Evolutionary conservation across 30 jellyfish, hydroid and myxozoan genomes (phyloP).

Genomic region (Haliclystus octoradiatus): DNA sequence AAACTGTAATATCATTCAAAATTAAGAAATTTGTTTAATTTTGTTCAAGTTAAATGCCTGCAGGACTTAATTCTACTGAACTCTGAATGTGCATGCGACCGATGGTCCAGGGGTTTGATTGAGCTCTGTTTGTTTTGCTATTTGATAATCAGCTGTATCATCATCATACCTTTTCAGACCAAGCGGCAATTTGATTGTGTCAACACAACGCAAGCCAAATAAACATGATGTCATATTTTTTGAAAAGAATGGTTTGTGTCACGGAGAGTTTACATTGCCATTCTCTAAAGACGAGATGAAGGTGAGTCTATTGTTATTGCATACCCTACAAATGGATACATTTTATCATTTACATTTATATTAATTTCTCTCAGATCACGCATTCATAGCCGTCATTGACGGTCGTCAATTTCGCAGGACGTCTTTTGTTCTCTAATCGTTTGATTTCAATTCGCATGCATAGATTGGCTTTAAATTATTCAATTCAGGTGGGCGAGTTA

Average conservation of each 20-base stretch:
- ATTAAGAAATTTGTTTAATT: no score
- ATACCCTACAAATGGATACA: background rate
- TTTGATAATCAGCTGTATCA: no score
- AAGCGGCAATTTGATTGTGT: constrained; percentile 58
- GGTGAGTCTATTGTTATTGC: constrained; percentile 27
- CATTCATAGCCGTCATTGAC: background rate
- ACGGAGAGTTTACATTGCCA: constrained; percentile 86
- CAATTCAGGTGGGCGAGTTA: no score
- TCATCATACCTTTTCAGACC: constrained; percentile 28
- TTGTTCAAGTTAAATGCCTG: no score
- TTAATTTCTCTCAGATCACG: background rate
- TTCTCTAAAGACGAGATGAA: constrained; percentile 36
- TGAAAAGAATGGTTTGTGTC: constrained; percentile 77
- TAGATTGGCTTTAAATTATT: no score
- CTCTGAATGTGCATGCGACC: no score
- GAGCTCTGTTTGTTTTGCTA: no score
- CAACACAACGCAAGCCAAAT: constrained; percentile 79
- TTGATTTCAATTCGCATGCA: no score
- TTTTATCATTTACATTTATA: background rate
- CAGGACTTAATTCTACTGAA: no score
- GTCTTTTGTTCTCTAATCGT: no score
- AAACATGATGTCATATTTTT: constrained; percentile 73
- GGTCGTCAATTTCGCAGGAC: background rate
- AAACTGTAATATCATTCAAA: no score
- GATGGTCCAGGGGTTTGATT: no score